Evolutionary conservation across 2,113 vertebrate genomes (phyloP), one percentile per base, ranked within the genome.

Genomic region (Emydura subglobosa): DNA sequence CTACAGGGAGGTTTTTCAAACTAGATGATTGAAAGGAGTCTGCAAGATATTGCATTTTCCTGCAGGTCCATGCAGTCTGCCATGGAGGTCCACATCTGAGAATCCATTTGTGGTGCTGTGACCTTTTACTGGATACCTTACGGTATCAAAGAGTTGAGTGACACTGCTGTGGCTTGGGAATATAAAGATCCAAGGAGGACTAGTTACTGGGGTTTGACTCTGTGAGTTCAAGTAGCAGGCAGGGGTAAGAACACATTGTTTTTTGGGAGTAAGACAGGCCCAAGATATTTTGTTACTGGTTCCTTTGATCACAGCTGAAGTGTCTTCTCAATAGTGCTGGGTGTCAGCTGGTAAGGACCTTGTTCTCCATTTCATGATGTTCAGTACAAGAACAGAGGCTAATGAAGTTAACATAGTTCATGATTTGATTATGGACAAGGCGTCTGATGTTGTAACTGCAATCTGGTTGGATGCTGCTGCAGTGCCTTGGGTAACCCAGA

Each of bases 311-410:
- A 72, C 74, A 90, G 57, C 53, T 80, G 84, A 55, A 95, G 83
- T 49, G 16, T 44, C 17, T 80, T 87, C 55, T 49, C 85, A 93
- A 79, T 65, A 93, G 87, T 76, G 39, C 90, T 79, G 91, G 34
- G 25, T 34, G 53, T 86, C 93, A 84, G 44, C 84, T 83, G 24
- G 50, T 79, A 61, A 49, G 47, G 80, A 85, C 83, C 11, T 24
- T 86, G 61, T 34, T 93, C 49, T 1, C 90, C 31, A 57, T 87
- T 94, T 82, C 87, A 87, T 72, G 87, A 88, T 94, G 80, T 44
- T 85, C 94, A 42, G 42, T 76, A 93, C 92, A 81, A 95, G 88
- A 87, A 68, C 72, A 42, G 91, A 82, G 90, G 79, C 88, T 78
- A 85, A 74, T 12, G 72, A 42, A 10, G 22, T 42, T 76, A 44